Conservation (phyloP, 2,113 vertebrate genomes). For the Alligator mississippiensis region DNA sequence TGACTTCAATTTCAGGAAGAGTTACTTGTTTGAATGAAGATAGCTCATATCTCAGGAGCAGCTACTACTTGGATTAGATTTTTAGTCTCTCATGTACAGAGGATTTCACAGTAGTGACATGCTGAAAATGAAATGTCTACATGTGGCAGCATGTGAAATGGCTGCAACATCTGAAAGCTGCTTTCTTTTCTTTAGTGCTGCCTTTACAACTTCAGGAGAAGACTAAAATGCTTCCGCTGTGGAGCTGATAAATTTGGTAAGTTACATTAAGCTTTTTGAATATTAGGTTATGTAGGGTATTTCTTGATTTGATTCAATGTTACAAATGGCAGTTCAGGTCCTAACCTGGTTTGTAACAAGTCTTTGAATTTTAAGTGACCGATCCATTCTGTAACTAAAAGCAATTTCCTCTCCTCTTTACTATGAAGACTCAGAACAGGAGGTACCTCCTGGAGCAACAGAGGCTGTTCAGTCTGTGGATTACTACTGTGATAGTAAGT, state of each 20-base stretch:
- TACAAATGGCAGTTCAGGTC: neutral
- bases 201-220: conserved; percentile 99
- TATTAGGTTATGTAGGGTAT: neutral
- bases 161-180: neutral
- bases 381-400: neutral
- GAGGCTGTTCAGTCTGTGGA: conserved; percentile 91
- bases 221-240: conserved; percentile 99
- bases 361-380: neutral
- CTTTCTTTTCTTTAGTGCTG: conserved; percentile 92
- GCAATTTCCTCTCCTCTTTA: neutral
- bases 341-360: neutral
- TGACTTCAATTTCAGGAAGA: neutral
- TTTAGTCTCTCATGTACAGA: neutral
- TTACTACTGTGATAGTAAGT: conserved; percentile 98
- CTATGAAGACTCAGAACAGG: conserved; percentile 85
- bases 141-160: neutral
- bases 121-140: neutral
- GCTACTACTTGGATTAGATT: accelerated
- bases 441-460: conserved; percentile 83
- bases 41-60: neutral
- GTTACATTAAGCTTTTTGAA: conserved; percentile 59
- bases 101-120: neutral
- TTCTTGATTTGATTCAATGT: neutral
- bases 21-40: neutral
- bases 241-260: conserved; percentile 96